Percentiles rank a stretch among this genome's conserved stretches.
phyloP scores from a whole-genome alignment of 2,113 vertebrate species.

The Lethenteron camtschaticum region DNA sequence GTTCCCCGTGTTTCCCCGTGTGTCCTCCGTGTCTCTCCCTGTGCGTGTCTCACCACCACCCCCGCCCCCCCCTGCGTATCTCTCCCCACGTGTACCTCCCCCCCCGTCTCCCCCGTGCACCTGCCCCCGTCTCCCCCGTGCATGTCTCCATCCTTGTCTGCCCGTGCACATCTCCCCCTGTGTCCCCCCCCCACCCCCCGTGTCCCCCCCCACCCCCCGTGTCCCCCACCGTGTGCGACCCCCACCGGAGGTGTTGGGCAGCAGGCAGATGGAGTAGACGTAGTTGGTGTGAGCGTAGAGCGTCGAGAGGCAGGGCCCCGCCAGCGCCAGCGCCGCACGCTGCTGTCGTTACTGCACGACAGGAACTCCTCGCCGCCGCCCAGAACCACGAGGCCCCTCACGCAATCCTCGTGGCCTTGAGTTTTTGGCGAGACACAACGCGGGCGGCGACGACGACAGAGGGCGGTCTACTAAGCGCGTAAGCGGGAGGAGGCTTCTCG shows the following conservation, averaged over 20 bases:
- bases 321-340: constrained; percentile 65
- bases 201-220: background rate
- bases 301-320: constrained; percentile 62
- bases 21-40: background rate
- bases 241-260: constrained; percentile 57
- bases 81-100: background rate
- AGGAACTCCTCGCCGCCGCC: constrained; percentile 66
- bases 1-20: background rate
- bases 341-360: constrained; percentile 85
- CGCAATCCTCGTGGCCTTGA: constrained; percentile 87
- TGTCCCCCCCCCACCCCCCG: background rate
- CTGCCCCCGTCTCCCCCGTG: background rate
- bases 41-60: background rate
- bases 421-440: too few species aligned
- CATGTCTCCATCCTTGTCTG: background rate
- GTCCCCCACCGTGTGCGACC: background rate
- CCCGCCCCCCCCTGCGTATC: background rate
- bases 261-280: constrained; percentile 73
- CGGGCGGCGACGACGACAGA: too few species aligned
- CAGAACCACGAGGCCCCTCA: constrained; percentile 56
- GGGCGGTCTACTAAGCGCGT: too few species aligned
- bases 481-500: too few species aligned
- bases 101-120: background rate
- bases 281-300: constrained; percentile 88
- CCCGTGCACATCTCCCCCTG: background rate